These are phyloP conservation scores for Eremobia ochroleuca DNA, from an alignment of 2,888 invertebrate genomes.

Conservation along the genomic window DNA sequence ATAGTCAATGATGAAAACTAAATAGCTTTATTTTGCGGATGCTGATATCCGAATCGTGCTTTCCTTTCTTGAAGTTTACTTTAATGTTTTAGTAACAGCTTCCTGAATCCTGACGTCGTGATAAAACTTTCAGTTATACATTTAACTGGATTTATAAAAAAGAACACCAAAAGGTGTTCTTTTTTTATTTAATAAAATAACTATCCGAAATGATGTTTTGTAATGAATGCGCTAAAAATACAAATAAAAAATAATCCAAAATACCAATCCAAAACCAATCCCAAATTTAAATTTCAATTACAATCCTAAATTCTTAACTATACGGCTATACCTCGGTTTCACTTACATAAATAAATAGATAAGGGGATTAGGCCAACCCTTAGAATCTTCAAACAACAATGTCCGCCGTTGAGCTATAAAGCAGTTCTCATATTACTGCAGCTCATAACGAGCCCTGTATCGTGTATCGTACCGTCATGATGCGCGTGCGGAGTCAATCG, in stretches of 20 bases:
- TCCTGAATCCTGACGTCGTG: constrained; percentile 38
- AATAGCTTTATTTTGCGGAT: constrained; percentile 32
- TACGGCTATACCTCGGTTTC: not conserved
- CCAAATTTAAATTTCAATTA: too few species aligned
- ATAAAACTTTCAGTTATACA: constrained; percentile 27
- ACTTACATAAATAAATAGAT: not conserved
- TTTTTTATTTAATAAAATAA: not conserved
- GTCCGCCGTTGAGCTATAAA: constrained; percentile 52
- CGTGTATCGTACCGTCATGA: constrained; percentile 48
- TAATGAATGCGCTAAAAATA: not conserved
- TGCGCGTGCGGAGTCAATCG: constrained; percentile 68
- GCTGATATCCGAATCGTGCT: constrained; percentile 46
- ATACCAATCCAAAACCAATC: too few species aligned
- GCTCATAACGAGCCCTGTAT: constrained; percentile 60
- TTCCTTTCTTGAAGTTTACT: constrained; percentile 1
- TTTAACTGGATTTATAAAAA: not conserved
- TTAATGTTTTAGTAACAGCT: constrained; percentile 6
- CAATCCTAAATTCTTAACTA: too few species aligned
- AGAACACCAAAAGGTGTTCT: too few species aligned
- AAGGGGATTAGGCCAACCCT: constrained; percentile 52
- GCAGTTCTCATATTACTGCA: constrained; percentile 61
- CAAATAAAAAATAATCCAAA: too few species aligned
- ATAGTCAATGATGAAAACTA: constrained; percentile 3
- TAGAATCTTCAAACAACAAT: constrained; percentile 57
- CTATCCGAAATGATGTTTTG: not conserved